Percentiles rank a stretch among this genome's conserved stretches.
phyloP scores from a whole-genome alignment of 2,797 vertebrate species.

The Benthosema pterotum region DNA sequence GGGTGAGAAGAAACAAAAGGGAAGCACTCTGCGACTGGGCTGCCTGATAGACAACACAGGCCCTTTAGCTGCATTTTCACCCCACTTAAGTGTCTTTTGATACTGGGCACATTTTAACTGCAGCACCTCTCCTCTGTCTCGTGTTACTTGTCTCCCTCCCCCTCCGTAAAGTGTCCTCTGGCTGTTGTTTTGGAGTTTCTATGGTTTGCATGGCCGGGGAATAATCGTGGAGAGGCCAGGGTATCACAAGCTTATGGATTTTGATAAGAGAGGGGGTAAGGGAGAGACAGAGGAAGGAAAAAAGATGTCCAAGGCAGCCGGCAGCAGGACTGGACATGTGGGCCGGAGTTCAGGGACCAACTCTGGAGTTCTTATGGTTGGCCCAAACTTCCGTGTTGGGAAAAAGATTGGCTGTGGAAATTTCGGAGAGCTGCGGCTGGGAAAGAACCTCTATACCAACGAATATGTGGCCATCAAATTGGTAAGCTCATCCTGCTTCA shows the following conservation, averaged over 20 bases:
- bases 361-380: constrained; percentile 98
- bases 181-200: constrained; percentile 83
- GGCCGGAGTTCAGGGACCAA: constrained; percentile 89
- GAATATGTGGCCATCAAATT: constrained; percentile 99
- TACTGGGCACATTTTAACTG: constrained; percentile 53
- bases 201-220: constrained; percentile 93
- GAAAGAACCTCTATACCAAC: constrained; percentile 98
- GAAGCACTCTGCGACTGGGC: constrained; percentile 34
- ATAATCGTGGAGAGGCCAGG: constrained; percentile 99
- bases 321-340: constrained; percentile 88
- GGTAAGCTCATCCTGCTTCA: constrained; percentile 81
- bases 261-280: constrained; percentile 99
- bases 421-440: constrained; percentile 96
- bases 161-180: constrained; percentile 61
- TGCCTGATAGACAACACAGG: constrained; percentile 31
- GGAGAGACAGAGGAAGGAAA: constrained; percentile 95
- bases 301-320: constrained; percentile 94
- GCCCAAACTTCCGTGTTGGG: constrained; percentile 97
- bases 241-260: constrained; percentile 99
- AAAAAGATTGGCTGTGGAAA: constrained; percentile 99
- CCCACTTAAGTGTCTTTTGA: constrained; percentile 54
- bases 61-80: constrained; percentile 41
- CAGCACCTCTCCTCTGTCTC: constrained; percentile 60
- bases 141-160: constrained; percentile 47
- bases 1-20: constrained; percentile 48